Evolutionary conservation across 2,113 vertebrate species (phyloP).

Genomic region (Tringa solitaria): DNA sequence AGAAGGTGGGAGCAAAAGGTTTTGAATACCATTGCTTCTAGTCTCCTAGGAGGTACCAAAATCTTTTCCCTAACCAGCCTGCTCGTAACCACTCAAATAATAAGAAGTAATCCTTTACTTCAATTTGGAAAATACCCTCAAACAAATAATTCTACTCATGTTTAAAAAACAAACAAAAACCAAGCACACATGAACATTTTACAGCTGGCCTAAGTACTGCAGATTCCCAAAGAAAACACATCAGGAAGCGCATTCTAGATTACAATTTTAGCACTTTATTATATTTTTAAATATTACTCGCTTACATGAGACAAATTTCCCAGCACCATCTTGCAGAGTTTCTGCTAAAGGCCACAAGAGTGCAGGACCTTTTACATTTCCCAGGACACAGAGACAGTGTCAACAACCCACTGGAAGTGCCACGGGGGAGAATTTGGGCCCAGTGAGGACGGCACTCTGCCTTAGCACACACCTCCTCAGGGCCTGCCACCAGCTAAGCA

Average conservation of each 20-base stretch:
- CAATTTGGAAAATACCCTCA: not conserved
- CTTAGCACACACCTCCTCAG: not conserved
- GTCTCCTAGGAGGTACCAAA: not conserved
- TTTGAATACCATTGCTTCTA: not conserved
- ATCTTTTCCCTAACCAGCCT: not conserved
- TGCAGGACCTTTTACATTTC: not conserved
- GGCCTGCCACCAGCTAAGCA: not conserved
- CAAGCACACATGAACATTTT: not conserved
- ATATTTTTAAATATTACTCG: not conserved
- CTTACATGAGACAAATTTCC: not conserved
- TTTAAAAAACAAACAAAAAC: not conserved
- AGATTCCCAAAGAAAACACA: not conserved
- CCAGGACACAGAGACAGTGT: accelerated
- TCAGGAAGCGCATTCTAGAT: not conserved
- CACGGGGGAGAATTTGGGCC: not conserved
- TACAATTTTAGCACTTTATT: not conserved
- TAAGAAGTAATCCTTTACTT: not conserved
- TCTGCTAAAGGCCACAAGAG: not conserved
- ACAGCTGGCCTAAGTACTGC: accelerated
- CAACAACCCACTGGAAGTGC: not conserved
- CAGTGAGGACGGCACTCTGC: accelerated
- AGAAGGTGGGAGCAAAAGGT: not conserved
- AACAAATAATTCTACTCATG: not conserved
- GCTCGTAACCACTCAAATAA: not conserved
- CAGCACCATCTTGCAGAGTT: not conserved